Evolutionary conservation across 2,113 vertebrate genomes (phyloP).

Genomic region (Anolis sagrei): DNA sequence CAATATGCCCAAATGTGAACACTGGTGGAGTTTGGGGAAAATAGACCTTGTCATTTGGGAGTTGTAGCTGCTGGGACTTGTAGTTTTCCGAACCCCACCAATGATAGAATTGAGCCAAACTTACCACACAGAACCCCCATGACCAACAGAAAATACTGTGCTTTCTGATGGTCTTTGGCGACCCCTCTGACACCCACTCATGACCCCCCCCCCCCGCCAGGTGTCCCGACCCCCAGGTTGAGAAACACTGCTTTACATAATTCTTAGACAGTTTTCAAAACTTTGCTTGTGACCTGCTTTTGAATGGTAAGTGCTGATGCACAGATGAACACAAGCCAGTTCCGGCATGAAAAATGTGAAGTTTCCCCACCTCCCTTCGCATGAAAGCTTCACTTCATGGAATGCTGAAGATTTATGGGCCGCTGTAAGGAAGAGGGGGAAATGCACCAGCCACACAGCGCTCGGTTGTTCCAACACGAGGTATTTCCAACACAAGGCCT

Average conservation of each 20-base stretch:
- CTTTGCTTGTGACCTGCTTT: constrained; percentile 14
- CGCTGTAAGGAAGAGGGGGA: not conserved
- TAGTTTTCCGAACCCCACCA: too few relatives aligned
- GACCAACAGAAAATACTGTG: too few relatives aligned
- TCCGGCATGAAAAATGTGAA: not conserved
- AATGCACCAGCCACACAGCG: not conserved
- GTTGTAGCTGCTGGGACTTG: too few relatives aligned
- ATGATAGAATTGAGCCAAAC: too few relatives aligned
- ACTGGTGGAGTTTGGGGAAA: too few relatives aligned
- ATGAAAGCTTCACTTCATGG: constrained; percentile 38
- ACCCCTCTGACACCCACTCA: too few relatives aligned
- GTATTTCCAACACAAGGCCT: constrained; percentile 14
- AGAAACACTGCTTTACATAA: not conserved
- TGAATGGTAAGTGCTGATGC: constrained; percentile 4
- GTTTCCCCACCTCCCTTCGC: not conserved
- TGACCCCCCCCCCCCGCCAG: too few relatives aligned
- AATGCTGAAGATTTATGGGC: constrained; percentile 37
- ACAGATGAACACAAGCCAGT: constrained; percentile 15
- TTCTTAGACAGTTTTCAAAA: not conserved
- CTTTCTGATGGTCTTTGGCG: too few relatives aligned
- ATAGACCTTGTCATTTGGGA: too few relatives aligned
- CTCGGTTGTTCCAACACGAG: not conserved
- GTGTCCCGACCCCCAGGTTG: too few relatives aligned
- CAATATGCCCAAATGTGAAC: too few relatives aligned
- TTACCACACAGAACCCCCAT: too few relatives aligned